Evolutionary conservation across 2,888 invertebrate genomes (phyloP).

Genomic region (Molanna angustata): DNA sequence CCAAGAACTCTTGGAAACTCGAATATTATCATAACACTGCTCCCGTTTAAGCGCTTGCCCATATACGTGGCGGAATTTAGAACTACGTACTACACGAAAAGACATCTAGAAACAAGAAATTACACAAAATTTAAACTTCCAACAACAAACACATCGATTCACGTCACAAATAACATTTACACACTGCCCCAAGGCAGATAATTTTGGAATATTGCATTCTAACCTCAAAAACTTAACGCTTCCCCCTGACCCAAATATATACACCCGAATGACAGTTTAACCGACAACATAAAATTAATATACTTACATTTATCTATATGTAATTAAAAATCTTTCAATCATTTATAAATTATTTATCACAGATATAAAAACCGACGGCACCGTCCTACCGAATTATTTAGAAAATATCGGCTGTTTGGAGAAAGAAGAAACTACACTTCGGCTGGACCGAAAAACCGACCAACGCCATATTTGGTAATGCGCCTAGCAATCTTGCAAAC

Average conservation of each 20-base stretch:
- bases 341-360: conserved; percentile 34
- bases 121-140: too few relatives aligned
- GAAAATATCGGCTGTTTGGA: conserved; percentile 23
- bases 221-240: conserved; percentile 2
- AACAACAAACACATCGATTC: too few relatives aligned
- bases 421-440: conserved; percentile 16
- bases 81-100: conserved; percentile 94
- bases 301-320: conserved; percentile 28
- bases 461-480: conserved; percentile 70
- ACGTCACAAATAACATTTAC: conserved; percentile 42
- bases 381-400: conserved; percentile 21
- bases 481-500: conserved; percentile 42
- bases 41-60: conserved; percentile 79
- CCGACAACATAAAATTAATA: conserved; percentile 14
- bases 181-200: conserved; percentile 45
- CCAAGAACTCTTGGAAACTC: conserved; percentile 97
- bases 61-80: conserved; percentile 97
- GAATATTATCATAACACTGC: conserved; percentile 95
- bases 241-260: conserved; percentile 8
- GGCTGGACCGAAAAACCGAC: conserved; percentile 56
- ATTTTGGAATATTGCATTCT: conserved; percentile 21
- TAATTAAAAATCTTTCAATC: conserved; percentile 20
- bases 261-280: conserved; percentile 27
- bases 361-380: conserved; percentile 45
- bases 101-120: conserved; percentile 67